Evolutionary conservation across 64 coral and sea anemone genomes (phyloP), one percentile per base, ranked within the genome.

Genomic region (Hydrozoanthus tunicans): DNA sequence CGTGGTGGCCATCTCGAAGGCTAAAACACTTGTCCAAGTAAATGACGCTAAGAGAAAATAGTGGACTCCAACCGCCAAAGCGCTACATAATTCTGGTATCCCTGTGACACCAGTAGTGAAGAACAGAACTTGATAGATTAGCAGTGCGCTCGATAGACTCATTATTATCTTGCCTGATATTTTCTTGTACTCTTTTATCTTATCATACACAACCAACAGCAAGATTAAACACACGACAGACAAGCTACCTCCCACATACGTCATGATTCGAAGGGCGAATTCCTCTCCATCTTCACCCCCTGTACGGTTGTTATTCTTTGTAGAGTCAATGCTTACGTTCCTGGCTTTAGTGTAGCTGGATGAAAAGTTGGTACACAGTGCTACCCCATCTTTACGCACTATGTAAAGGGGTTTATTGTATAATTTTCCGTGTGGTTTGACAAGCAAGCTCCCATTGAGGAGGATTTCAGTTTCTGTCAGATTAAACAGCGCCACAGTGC

Each of bases 21-120:
- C 93, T 80, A 94, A 85, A 5, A 94, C 81, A 56, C 81, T 94
- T 73, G 90, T 95, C 94, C 94, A 95, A 0, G 91, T 43, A 77
- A 95, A 95, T 9, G 83, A 82, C 12, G 76, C 76, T 15, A 92
- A 61, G 24, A 95, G 56, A 52, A 95, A 92, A 59, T 95, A 95
- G 71, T 95, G 94, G 4, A 92, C 52, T 8, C 62, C 20, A 3
- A 95, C 60, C 2, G 94, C 83, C 4, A 92, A 43, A 3, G 53
- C 57, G 6, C 67, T 78, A n/a, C 94, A 95, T 1, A 95, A 8
- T 1, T 54, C 27, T 51, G n/a, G 82, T 78, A 27, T 75, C 3
- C 61, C 67, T 82, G 12, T 88, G 62, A 63, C 11, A 6, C 82
- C 90, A 11, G 70, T 79, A 6, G 78, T 13, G 4, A 95, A 90